Conservation (phyloP, 2,888 invertebrate genomes). For the Leucophora obtusa region DNA sequence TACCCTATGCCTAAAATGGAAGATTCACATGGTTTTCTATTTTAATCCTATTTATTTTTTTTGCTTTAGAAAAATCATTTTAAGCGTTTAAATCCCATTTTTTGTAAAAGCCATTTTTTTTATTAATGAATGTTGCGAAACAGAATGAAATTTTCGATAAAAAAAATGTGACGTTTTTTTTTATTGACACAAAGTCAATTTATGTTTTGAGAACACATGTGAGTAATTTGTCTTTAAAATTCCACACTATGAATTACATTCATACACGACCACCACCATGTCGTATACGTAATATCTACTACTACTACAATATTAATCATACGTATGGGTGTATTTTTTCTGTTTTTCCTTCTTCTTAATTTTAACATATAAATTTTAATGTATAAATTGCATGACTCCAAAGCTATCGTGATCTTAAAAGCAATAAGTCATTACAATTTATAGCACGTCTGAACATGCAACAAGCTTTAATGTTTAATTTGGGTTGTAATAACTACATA, state of each 20-base stretch:
- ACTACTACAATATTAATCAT: not conserved
- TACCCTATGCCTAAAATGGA: no score
- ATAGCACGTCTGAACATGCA: conserved; percentile 14
- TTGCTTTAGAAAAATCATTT: no score
- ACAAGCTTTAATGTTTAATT: conserved; percentile 12
- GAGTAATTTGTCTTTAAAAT: not conserved
- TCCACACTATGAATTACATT: not conserved
- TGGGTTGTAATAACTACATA: not conserved
- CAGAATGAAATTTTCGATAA: no score
- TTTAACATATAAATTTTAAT: conserved; percentile 8
- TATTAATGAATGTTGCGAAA: no score
- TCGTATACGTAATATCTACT: not conserved
- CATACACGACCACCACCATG: no score
- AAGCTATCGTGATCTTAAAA: conserved; percentile 13
- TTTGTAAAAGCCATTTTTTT: no score
- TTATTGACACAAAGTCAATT: no score
- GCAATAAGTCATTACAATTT: conserved; percentile 27
- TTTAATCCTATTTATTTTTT: no score
- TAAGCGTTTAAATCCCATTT: no score
- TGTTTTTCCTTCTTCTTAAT: not conserved
- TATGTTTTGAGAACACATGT: not conserved
- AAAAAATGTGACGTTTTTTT: no score
- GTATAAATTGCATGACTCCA: conserved; percentile 19
- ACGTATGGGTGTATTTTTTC: not conserved
- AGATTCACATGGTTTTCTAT: no score